Base-by-base conservation (phyloP, 1,140 invertebrate genomes). In the Caerostris darwini region DNA sequence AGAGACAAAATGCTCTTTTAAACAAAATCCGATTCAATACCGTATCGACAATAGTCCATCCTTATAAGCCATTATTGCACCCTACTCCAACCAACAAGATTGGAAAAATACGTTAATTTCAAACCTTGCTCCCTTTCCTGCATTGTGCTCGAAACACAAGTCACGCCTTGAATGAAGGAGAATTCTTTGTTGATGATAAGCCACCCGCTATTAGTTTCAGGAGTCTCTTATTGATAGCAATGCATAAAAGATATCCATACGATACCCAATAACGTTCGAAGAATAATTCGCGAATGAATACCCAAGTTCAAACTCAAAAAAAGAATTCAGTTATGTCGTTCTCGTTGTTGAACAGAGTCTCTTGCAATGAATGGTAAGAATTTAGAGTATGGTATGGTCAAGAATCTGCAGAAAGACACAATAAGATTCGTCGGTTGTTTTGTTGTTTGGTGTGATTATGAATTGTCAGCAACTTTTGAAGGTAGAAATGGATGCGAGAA, bases 21-120 rank as follows among this genome's bases (percentile, higher is more conserved):
- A 34, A 34, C 34, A n/a, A 34, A 34, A 34, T 34, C 34, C 0
- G 34, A 34, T 34, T 34, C 34, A 34, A 34, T 34, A 34, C 34
- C 34, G 2, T 34, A 34, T 34, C 34, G 34, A 34, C 34, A 34
- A 34, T 34, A 34, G 2, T 34, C 2, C 34, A 34, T 34, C 34
- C 0, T n/a, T 34, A 34, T 34, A 2, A 34, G 2, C 34, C 34
- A 34, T 34, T 34, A 34, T 34, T 34, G 34, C 34, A 34, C 34
- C 34, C 34, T 34, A 34, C 34, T 34, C 2, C 34, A 34, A 67
- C 61, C 61, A 67, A 17, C n/a, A 14, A 14, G 61, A 17, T 67
- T 67, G n/a, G 34, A 77, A 77, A 77, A 77, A 50, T 77, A 77
- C 71, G 34, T 34, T 77, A 77, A 77, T 77, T 77, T 34, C 71